A percentile compares a stretch with the other conserved stretches of the same genome.
phyloP scores from a whole-genome alignment of 35 echinoderm and acorn worm species.

The Ptychodera flava region DNA sequence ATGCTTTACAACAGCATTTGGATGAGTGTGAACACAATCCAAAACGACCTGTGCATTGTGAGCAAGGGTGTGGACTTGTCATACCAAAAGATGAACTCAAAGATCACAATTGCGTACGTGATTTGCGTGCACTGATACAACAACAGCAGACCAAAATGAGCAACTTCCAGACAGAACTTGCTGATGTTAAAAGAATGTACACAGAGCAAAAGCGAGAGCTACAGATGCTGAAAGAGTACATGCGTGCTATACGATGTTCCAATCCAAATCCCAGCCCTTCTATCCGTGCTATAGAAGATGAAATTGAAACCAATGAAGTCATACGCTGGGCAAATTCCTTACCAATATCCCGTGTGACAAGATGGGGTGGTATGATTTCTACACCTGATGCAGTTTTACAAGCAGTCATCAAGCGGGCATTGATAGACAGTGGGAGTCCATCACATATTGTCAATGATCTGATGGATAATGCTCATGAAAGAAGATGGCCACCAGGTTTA shows the following conservation, averaged over 20 bases:
- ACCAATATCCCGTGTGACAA: slow-evolving; percentile 74
- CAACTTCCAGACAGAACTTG: slow-evolving; percentile 57
- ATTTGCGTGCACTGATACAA: slow-evolving; percentile 66
- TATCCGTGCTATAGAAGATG: slow-evolving; percentile 93
- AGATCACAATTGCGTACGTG: slow-evolving; percentile 86
- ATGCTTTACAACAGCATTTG: slow-evolving; percentile 67
- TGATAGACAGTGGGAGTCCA: slow-evolving; percentile 86
- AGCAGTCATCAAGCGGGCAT: slow-evolving; percentile 93
- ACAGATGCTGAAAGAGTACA: slow-evolving; percentile 95
- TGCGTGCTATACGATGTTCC: slow-evolving; percentile 79
- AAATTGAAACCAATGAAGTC: slow-evolving; percentile 92
- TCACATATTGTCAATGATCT: slow-evolving; percentile 80
- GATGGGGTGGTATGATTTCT: slow-evolving; percentile 99
- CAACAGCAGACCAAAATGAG: slow-evolving; percentile 56
- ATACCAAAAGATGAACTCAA: slow-evolving; percentile 94
- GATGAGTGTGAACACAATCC: slow-evolving; percentile 95
- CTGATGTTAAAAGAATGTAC: slow-evolving; percentile 52
- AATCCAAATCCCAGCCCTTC: slow-evolving; percentile 84
- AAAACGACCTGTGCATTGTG: slow-evolving; percentile 87
- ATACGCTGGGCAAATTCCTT: slow-evolving; percentile 93
- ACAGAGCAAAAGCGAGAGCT: slow-evolving; percentile 72
- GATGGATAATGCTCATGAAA: slow-evolving; percentile 98
- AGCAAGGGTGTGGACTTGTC: slow-evolving; percentile 84
- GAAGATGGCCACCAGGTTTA: slow-evolving; percentile 91
- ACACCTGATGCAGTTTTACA: slow-evolving; percentile 94